Evolutionary conservation across 2,113 vertebrate species (phyloP), one percentile per base, ranked within the genome.

Genomic region (Callionymus lyra): DNA sequence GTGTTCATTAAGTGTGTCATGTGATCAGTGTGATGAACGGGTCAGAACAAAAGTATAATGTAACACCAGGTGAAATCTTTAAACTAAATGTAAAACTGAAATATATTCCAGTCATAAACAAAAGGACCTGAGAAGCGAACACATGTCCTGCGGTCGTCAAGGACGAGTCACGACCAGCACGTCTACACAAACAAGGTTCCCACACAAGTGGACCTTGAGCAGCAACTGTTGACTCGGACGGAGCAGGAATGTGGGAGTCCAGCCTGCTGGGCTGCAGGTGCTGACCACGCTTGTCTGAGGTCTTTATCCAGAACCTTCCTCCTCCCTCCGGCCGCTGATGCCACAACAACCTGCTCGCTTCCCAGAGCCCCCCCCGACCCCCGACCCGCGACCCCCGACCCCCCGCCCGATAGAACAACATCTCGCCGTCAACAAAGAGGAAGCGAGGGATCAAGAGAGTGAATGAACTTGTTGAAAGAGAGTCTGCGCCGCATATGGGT

Each of bases 331-430:
- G 35, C 50, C 59, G 68, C 47, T 63, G 67, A 72, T 83, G 82
- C 83, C 85, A 85, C 65, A 66, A 82, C 82, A 86, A 84, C 68
- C 80, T 84, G 85, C 63, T 72, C 43, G 53, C 71, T 86, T 86
- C 81, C 74, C 84, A 87, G 71, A 74, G 56, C 63, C 80, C 66
- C 74, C 65, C 16, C 60, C 53, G 61, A 60, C 71, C 6, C 35
- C 40, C 47, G 31, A 44, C 60, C 76, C 71, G 71, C 54, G 44
- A 73, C 66, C 65, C 80, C 72, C 18, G 18, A 40, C 21, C 46
- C 38, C 38, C 37, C 33, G 36, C 27, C 14, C 42, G n/a, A 39
- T 13, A 15, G 52, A 44, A 59, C 48, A 48, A 47, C 1, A 31
- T 35, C 63, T 49, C 56, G 54, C 53, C 52, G 65, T 60, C 56